Base-by-base conservation (phyloP, 2,113 vertebrate genomes). In the Spermophilus dauricus region DNA sequence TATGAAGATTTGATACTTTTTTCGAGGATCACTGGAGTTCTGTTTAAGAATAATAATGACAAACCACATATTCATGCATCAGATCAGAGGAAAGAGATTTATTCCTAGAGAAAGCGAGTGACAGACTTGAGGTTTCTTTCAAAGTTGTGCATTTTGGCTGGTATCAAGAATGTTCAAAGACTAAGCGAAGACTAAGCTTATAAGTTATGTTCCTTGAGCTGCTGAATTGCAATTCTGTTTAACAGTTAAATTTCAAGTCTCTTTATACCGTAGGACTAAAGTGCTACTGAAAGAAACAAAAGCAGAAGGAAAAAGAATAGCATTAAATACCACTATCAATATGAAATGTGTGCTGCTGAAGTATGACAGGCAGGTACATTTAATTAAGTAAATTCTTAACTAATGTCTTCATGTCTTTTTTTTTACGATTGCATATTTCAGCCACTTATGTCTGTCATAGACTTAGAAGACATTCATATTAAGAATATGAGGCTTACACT, bases 91-190 rank as follows among this genome's bases (percentile, higher is more conserved):
- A 92, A 73, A 89, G 58, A 78, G 77, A 73, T 73, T 86, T 88
- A 45, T 92, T 95, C 80, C 20, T 72, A 70, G 76, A 56, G 81
- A n/a, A 73, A 95, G 42, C 20, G 16, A 86, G 78, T 42, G 86
- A 61, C n/a, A 87, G 93, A 80, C 53, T 51, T 67, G n/a, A 78
- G 39, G 24, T n/a, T 90, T 73, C 75, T 89, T 87, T 63, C 53
- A 58, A 93, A 77, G 34, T 73, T 92, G 84, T 65, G 14, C 92
- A 84, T 96, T 95, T 97, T 92, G 95, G 42, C 92, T 97, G 28
- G n/a, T 77, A 48, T 87, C 10, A 39, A 85, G 93, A 80, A 78
- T 85, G 56, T 73, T 89, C 91, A 51, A 70, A 89, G 96, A 51
- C 17, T 56, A 73, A 92, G 67, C 39, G 58, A 70, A 89, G 96